These are phyloP conservation scores for Ianthella basta DNA, from an alignment of 37 sponge, comb jelly and placozoan genomes.

Conservation along the genomic window DNA sequence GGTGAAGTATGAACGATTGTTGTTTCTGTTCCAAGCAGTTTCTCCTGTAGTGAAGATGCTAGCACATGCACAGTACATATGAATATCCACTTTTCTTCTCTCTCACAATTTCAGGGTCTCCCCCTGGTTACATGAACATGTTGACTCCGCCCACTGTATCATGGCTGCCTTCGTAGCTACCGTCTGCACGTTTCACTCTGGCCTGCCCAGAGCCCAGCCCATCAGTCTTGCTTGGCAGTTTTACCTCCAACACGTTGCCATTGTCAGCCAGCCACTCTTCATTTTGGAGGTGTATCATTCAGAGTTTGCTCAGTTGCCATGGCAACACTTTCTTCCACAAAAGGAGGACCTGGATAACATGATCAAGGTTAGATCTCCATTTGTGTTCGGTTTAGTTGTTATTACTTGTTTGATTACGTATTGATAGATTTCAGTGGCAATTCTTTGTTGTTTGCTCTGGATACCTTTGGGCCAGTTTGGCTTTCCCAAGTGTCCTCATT, in stretches of 20 bases:
- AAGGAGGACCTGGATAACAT: slow-evolving; percentile 63
- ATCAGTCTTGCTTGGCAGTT: slow-evolving; percentile 55
- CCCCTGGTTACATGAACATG: slow-evolving; percentile 23
- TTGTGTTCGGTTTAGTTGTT: too few species aligned
- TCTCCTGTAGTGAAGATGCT: too few species aligned
- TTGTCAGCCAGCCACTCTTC: slow-evolving; percentile 42
- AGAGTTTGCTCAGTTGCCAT: slow-evolving; percentile 60
- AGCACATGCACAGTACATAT: too few species aligned
- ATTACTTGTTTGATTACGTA: too few species aligned
- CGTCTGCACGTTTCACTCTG: not conserved
- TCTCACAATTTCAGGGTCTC: not conserved
- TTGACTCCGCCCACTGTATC: slow-evolving; percentile 1
- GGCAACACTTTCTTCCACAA: slow-evolving; percentile 73
- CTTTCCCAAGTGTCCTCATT: too few species aligned
- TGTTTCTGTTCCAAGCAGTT: too few species aligned
- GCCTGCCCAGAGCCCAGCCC: not conserved
- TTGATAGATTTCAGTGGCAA: too few species aligned
- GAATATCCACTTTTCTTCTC: too few species aligned
- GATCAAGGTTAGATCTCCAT: slow-evolving; percentile 49
- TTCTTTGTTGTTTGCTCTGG: too few species aligned
- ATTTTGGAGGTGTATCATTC: slow-evolving; percentile 66
- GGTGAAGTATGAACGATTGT: too few species aligned
- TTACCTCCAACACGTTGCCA: slow-evolving; percentile 56
- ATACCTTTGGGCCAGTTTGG: too few species aligned
- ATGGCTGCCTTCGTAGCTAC: not conserved